Percentiles rank a stretch among this genome's conserved stretches.
Evolutionary conservation across 1,140 invertebrate species (phyloP).

Genomic region (Mactra quadrangularis): DNA sequence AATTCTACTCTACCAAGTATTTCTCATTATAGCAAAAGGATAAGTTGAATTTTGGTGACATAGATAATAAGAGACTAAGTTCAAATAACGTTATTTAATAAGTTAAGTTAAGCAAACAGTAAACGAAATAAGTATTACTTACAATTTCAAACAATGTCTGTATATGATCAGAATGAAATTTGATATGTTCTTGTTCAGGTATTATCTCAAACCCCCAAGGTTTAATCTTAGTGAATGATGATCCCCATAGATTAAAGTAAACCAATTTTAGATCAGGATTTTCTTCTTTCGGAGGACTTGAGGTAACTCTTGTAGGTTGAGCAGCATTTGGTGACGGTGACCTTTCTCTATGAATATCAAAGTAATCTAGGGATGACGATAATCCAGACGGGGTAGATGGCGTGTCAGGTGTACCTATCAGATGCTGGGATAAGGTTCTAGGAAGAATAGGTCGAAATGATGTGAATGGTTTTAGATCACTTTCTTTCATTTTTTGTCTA

Average conservation of each 20-base stretch:
- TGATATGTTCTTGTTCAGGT: conserved; percentile 80
- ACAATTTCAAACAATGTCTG: conserved; percentile 81
- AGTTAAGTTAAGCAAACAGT: too few species aligned
- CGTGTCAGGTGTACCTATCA: conserved; percentile 82
- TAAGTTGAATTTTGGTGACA: too few species aligned
- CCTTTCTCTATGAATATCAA: conserved; percentile 73
- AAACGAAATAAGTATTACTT: conserved; percentile 62
- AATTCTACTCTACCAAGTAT: too few species aligned
- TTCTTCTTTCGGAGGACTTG: conserved; percentile 16
- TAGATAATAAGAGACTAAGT: too few species aligned
- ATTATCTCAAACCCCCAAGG: conserved; percentile 80
- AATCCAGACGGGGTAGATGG: conserved; percentile 47
- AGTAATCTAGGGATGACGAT: conserved; percentile 34
- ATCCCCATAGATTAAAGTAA: conserved; percentile 96
- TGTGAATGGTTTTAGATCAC: conserved; percentile 83
- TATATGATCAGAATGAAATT: conserved; percentile 82
- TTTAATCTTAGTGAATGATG: conserved; percentile 88
- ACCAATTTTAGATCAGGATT: conserved; percentile 89
- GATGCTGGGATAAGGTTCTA: conserved; percentile 93
- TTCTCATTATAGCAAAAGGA: too few species aligned
- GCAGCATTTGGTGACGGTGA: conserved; percentile 84
- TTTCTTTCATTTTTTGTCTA: conserved; percentile 20
- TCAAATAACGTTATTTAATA: too few species aligned
- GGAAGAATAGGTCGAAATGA: conserved; percentile 92
- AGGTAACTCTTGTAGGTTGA: conserved; percentile 48